These are phyloP conservation scores for Trilocha varians DNA, from an alignment of 2,888 invertebrate genomes.

Conservation along the genomic window DNA sequence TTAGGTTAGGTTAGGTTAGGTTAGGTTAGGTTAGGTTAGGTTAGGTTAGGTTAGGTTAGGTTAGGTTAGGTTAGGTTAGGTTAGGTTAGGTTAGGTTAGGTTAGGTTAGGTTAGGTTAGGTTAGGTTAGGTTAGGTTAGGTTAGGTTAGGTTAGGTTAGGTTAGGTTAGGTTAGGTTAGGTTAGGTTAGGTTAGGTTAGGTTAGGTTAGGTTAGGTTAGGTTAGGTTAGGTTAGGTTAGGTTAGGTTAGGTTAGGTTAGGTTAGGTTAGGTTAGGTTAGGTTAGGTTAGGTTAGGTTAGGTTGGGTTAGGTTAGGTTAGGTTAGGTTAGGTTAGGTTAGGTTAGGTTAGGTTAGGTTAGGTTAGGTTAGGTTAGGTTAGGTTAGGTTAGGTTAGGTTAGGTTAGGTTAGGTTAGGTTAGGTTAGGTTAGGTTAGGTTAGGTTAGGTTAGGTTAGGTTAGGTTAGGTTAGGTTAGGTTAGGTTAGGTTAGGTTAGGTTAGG, in stretches of 20 bases:
- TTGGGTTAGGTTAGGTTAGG: conserved; percentile 9
- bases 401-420: conserved; percentile 9
- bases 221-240: conserved; percentile 9
- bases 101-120: conserved; percentile 9
- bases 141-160: conserved; percentile 10
- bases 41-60: conserved; percentile 9
- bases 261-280: conserved; percentile 9
- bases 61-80: conserved; percentile 7
- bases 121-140: conserved; percentile 10
- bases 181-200: conserved; percentile 9
- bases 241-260: conserved; percentile 9
- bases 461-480: conserved; percentile 9
- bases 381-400: conserved; percentile 6
- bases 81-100: conserved; percentile 7
- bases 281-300: conserved; percentile 5
- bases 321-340: conserved; percentile 11
- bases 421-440: conserved; percentile 7
- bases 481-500: conserved; percentile 17
- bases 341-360: conserved; percentile 8
- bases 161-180: conserved; percentile 9
- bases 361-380: conserved; percentile 7
- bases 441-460: conserved; percentile 7
- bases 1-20: conserved; percentile 10
- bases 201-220: conserved; percentile 9
- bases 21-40: conserved; percentile 10